Evolutionary conservation across 2,888 invertebrate genomes (phyloP).

Genomic region (Sphaeridia pumilis): DNA sequence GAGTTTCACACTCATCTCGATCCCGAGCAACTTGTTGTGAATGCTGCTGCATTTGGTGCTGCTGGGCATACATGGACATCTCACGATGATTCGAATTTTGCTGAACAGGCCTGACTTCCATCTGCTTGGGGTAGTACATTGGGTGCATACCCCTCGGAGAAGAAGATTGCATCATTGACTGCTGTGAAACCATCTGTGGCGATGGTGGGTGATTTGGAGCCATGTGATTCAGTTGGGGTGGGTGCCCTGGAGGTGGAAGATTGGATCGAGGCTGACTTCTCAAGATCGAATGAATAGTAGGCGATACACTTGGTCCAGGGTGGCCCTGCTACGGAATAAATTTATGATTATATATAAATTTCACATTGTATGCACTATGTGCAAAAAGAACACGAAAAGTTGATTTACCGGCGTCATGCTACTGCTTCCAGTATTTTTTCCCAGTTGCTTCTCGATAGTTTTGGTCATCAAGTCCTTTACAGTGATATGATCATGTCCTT

Average conservation of each 20-base stretch:
- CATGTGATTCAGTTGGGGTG: conserved; percentile 19
- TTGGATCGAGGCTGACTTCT: conserved; percentile 33
- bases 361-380: background rate
- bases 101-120: conserved; percentile 25
- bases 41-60: conserved; percentile 5
- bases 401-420: background rate
- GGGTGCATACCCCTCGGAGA: conserved; percentile 18
- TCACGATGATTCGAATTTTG: conserved; percentile 19
- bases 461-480: conserved; percentile 71
- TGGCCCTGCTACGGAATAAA: conserved; percentile 15
- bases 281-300: conserved; percentile 36
- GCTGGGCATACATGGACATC: conserved; percentile 37
- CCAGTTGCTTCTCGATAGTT: conserved; percentile 66
- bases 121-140: conserved; percentile 24
- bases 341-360: background rate
- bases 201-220: conserved; percentile 27
- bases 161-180: conserved; percentile 10
- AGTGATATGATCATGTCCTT: conserved; percentile 48
- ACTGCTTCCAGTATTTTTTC: conserved; percentile 24
- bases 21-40: conserved; percentile 27
- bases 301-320: conserved; percentile 35
- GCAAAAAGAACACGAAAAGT: background rate
- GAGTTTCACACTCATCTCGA: conserved; percentile 47
- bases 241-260: conserved; percentile 25
- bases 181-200: conserved; percentile 23